Percentiles rank a stretch among this genome's conserved stretches.
Evolutionary conservation across 1,140 invertebrate genomes (phyloP).

Genomic region (Drosophila gunungcola): DNA sequence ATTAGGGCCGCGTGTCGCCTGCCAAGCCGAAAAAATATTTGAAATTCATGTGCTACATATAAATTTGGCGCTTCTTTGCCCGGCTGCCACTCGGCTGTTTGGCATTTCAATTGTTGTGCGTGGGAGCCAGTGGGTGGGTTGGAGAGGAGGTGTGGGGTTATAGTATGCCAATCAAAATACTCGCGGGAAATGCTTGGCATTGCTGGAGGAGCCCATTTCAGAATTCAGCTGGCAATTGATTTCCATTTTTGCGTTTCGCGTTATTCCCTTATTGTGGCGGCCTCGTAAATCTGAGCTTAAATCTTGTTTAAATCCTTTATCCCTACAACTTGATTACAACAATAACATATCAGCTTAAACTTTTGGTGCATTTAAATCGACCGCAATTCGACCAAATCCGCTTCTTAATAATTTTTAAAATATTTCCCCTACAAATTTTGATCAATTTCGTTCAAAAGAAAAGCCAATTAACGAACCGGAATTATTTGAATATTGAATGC

Average conservation of each 20-base stretch:
- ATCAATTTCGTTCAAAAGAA: conserved; percentile 1
- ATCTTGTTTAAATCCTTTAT: conserved; percentile 26
- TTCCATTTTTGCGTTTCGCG: conserved; percentile 56
- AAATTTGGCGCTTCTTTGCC: conserved; percentile 13
- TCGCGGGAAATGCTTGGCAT: conserved; percentile 77
- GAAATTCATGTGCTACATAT: conserved; percentile 76
- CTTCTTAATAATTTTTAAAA: not conserved
- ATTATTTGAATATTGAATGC: conserved; percentile 19
- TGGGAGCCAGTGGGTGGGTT: conserved; percentile 12
- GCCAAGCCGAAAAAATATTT: conserved; percentile 76
- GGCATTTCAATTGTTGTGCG: conserved; percentile 75
- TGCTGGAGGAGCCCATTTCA: conserved; percentile 53
- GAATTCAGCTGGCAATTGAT: conserved; percentile 66
- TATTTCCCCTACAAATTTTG: not conserved
- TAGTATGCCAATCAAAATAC: conserved; percentile 79
- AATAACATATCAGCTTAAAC: not conserved
- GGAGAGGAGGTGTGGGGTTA: not conserved
- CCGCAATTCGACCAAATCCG: too few relatives aligned
- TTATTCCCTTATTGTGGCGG: conserved; percentile 9
- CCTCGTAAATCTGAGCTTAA: conserved; percentile 48
- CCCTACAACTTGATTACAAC: conserved; percentile 19
- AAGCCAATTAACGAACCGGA: conserved; percentile 6
- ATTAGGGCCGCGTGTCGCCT: conserved; percentile 73
- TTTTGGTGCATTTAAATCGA: not conserved
- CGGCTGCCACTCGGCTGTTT: conserved; percentile 38